Base-by-base conservation (phyloP, 2,797 vertebrate genomes). In the Enteromius radiatus region DNA sequence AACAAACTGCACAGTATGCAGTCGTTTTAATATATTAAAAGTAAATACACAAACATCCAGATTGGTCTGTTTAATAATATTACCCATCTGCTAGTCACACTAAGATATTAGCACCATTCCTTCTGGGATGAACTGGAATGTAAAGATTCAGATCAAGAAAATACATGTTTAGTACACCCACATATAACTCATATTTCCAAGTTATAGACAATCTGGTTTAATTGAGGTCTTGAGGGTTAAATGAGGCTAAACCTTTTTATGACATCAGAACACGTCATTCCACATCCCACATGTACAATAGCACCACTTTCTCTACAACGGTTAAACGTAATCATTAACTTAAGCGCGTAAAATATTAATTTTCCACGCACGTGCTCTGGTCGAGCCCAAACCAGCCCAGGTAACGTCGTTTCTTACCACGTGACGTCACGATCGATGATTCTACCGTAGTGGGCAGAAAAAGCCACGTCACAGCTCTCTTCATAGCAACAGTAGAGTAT, bases 401-500 rank as follows among this genome's bases (percentile, higher is more conserved):
- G 81, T 69, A 76, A 54, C 17, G 14, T 38, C n/a, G 43, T n/a
- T 67, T 17, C 73, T 33, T 41, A 28, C 21, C 64, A 36, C 70
- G 49, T 80, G 76, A 79, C 83, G 71, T 86, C n/a, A 70, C 84
- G 71, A 76, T 75, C 87, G 84, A 91, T 89, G 89, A 90, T 91
- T 61, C 90, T 89, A 89, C 89, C 88, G 90, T 89, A 86, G 91
- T 92, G 91, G 92, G 90, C 90, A 92, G 91, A 89, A 71, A 84
- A 70, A 90, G 91, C 93, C 92, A 93, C 93, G 93, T 94, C 93
- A 93, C 91, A 88, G 82, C 84, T 91, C 91, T 91, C 80, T 88
- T 92, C 91, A 91, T 92, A 91, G 92, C 92, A 91, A 93, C 92
- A 91, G 90, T 76, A 76, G 41, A 82, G 87, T 31, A 89, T 92